phyloP scores from a whole-genome alignment of 2,797 vertebrate genomes.

The Pseudochromis fuscus region DNA sequence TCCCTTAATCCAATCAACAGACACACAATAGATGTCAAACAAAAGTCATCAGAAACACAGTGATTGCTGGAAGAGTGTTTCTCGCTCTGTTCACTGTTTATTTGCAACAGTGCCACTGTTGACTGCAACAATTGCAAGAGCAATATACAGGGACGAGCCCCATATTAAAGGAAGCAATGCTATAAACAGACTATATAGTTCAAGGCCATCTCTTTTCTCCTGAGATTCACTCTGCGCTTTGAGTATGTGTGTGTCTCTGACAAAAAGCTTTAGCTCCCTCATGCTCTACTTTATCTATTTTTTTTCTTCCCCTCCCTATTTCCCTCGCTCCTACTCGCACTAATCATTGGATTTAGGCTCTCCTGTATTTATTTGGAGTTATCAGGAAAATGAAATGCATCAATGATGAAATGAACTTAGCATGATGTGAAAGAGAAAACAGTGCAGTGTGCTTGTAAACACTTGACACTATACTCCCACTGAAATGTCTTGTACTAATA shows the following conservation, averaged over 20 bases:
- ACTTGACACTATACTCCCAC: conserved; percentile 70
- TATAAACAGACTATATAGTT: conserved; percentile 70
- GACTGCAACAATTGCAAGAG: conserved; percentile 54
- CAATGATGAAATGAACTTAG: conserved; percentile 76
- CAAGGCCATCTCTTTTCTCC: conserved; percentile 64
- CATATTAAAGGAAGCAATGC: conserved; percentile 56
- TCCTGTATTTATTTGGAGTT: conserved; percentile 56
- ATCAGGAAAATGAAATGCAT: conserved; percentile 68
- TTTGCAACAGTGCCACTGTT: conserved; percentile 52
- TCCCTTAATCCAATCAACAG: too few relatives aligned
- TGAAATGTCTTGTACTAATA: conserved; percentile 69
- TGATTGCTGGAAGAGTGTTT: too few relatives aligned
- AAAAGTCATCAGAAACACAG: too few relatives aligned
- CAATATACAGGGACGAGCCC: conserved; percentile 28
- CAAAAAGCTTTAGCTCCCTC: conserved; percentile 45
- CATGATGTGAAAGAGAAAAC: conserved; percentile 65
- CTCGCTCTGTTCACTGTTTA: conserved; percentile 23
- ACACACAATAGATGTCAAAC: too few relatives aligned
- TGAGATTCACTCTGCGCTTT: conserved; percentile 45
- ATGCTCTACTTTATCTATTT: conserved; percentile 31
- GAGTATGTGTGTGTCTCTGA: conserved; percentile 21
- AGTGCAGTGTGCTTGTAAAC: conserved; percentile 63
- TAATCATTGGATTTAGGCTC: conserved; percentile 55
- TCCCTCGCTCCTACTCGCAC: conserved; percentile 4
- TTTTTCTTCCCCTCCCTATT: neutral